Conservation (phyloP, 1,140 invertebrate genomes). For the Maconellicoccus hirsutus region DNA sequence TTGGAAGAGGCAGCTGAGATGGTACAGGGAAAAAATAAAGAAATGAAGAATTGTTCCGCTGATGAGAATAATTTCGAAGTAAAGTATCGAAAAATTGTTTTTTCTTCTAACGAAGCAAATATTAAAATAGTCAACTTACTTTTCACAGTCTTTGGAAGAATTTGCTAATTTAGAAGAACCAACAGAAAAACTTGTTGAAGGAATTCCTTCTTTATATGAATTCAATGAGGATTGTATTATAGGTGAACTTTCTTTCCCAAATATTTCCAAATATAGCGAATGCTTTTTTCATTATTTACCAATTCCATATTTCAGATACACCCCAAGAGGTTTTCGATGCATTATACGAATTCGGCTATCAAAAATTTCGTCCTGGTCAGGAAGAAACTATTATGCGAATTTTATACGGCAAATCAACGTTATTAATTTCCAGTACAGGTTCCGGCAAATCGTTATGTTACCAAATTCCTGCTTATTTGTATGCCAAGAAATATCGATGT, state of each 20-base stretch:
- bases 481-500: conserved; percentile 50
- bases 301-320: conserved; percentile 37
- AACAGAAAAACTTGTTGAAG: background rate
- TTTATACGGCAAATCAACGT: conserved; percentile 71
- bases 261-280: no score
- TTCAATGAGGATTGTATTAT: background rate
- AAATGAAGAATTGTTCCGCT: background rate
- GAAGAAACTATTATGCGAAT: conserved; percentile 80
- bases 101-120: background rate
- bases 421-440: conserved; percentile 83
- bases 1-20: conserved; percentile 38
- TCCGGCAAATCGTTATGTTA: conserved; percentile 93
- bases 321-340: conserved; percentile 50
- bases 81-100: background rate
- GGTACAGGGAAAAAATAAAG: conserved; percentile 39
- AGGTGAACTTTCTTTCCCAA: no score
- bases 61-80: background rate
- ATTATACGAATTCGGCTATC: conserved; percentile 66
- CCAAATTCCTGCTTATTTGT: conserved; percentile 83
- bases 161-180: background rate
- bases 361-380: conserved; percentile 68
- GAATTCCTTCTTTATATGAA: background rate
- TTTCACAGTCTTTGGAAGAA: background rate
- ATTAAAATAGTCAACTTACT: background rate
- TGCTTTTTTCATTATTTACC: background rate